Evolutionary conservation across 2,797 vertebrate species (phyloP).

Genomic region (Enteromius mattozi): DNA sequence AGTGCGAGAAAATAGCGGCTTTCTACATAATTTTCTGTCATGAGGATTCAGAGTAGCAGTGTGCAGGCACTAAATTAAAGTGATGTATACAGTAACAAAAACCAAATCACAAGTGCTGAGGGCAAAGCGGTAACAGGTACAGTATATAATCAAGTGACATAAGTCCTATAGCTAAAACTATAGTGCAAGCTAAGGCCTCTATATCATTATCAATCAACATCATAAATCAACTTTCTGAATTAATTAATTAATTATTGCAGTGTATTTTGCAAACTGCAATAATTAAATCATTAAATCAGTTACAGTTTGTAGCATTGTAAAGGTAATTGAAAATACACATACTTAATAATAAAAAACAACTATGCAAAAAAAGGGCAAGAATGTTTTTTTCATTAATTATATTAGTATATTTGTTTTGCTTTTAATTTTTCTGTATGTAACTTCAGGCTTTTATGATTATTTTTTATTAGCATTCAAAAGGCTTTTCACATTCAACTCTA

Average conservation of each 20-base stretch:
- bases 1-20: conserved; percentile 28
- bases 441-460: not conserved
- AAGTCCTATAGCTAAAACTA: not conserved
- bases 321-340: not conserved
- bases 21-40: conserved; percentile 55
- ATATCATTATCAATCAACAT: not conserved
- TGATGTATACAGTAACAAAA: conserved; percentile 34
- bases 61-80: conserved; percentile 44
- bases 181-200: not conserved
- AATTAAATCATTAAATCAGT: not conserved
- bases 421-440: not conserved
- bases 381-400: too few species aligned
- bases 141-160: not conserved
- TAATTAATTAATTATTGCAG: too few species aligned
- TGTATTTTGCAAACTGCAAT: not conserved
- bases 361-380: not conserved
- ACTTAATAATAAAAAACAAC: not conserved
- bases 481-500: not conserved
- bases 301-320: not conserved
- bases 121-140: not conserved
- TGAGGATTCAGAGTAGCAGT: conserved; percentile 39
- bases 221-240: not conserved
- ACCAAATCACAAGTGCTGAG: not conserved
- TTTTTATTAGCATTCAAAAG: not conserved
- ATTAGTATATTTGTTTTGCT: not conserved